Conservation (phyloP, 2,113 vertebrate genomes). For the Cyanoliseus patagonus region DNA sequence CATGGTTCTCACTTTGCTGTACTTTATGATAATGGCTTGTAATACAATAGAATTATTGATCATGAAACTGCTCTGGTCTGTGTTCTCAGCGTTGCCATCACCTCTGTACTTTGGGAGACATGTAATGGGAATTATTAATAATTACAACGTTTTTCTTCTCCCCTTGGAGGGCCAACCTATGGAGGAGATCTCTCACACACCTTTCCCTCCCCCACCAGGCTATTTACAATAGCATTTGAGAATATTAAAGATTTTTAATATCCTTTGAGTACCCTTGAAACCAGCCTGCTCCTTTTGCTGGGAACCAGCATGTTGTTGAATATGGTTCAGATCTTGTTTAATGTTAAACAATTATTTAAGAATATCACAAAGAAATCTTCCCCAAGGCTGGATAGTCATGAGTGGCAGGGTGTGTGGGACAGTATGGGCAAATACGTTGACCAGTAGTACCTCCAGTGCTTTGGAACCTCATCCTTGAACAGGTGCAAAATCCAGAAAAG, state of each 20-base stretch:
- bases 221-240: background rate
- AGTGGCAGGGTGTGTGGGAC: background rate
- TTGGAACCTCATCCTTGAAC: background rate
- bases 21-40: background rate
- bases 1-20: background rate
- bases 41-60: background rate
- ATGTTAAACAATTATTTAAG: background rate
- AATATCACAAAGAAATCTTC: background rate
- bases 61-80: background rate
- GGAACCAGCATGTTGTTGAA: background rate
- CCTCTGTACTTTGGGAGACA: background rate
- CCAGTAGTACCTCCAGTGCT: background rate
- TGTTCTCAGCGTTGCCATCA: background rate
- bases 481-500: background rate
- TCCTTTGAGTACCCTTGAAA: background rate
- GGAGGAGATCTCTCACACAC: background rate
- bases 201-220: background rate
- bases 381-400: background rate
- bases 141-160: background rate
- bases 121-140: background rate
- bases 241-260: background rate
- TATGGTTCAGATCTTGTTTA: background rate
- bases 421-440: background rate
- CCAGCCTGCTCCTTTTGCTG: background rate
- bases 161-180: background rate